phyloP scores from a whole-genome alignment of 2,113 vertebrate genomes.

The Pygoscelis adeliae region DNA sequence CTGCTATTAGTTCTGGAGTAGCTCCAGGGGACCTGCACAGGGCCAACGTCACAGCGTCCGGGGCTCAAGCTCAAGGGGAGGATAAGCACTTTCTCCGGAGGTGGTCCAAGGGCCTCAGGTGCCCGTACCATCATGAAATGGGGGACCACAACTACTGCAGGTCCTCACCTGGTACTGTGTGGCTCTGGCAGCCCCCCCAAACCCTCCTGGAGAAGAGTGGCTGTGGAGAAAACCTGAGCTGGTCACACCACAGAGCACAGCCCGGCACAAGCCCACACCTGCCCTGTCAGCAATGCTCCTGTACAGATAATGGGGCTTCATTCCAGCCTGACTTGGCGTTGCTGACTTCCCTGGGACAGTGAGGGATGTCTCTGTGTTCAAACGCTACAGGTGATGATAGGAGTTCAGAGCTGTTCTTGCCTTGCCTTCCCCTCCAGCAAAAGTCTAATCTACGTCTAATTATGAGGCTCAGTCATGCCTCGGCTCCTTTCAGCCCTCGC shows the following conservation, averaged over 20 bases:
- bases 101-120: neutral
- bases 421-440: conserved; percentile 25
- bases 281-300: neutral
- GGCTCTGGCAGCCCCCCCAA: neutral
- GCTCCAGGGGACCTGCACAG: neutral
- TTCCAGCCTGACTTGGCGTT: neutral
- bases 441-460: conserved; percentile 52
- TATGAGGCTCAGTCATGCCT: conserved; percentile 38
- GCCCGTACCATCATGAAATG: neutral
- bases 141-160: neutral
- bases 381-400: neutral
- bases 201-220: neutral
- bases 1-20: neutral
- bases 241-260: neutral
- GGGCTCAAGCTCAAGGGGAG: neutral
- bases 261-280: neutral
- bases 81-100: neutral
- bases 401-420: conserved; percentile 28
- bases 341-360: neutral
- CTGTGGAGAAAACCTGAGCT: neutral
- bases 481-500: neutral
- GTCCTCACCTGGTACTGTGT: neutral
- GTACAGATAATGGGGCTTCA: neutral
- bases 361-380: neutral
- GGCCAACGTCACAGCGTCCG: fast-evolving